A percentile compares a stretch with the other conserved stretches of the same genome.
phyloP scores from a whole-genome alignment of 2,113 vertebrate genomes.

The Cyprinus carpio region DNA sequence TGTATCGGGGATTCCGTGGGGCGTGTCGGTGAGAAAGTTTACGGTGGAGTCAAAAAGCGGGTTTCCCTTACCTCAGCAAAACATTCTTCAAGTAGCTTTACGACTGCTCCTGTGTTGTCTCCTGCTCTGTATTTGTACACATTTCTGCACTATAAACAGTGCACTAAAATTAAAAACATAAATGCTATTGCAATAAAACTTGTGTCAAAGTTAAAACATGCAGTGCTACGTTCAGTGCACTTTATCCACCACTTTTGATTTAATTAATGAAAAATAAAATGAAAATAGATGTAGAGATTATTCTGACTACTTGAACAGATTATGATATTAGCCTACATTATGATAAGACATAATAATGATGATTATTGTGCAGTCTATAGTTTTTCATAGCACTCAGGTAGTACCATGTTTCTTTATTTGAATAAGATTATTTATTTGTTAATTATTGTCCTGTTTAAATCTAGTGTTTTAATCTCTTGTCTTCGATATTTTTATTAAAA shows the following conservation, averaged over 20 bases:
- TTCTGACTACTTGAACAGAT: neutral
- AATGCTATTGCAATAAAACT: neutral
- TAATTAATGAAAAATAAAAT: neutral
- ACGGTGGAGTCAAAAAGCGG: slow-evolving; percentile 58
- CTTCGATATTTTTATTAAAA: neutral
- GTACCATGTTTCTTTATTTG: neutral
- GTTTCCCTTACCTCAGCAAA: slow-evolving; percentile 56
- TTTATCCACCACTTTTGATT: slow-evolving; percentile 47
- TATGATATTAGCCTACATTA: slow-evolving; percentile 61
- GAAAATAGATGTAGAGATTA: neutral
- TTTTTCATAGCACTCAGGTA: slow-evolving; percentile 19
- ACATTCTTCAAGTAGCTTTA: neutral
- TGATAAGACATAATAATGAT: slow-evolving; percentile 41
- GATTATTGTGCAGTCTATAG: neutral
- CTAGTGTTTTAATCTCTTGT: neutral
- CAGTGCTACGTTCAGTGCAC: neutral
- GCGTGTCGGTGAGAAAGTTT: slow-evolving; percentile 72
- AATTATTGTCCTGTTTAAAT: neutral
- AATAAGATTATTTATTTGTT: neutral
- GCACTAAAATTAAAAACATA: neutral
- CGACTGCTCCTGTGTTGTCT: neutral
- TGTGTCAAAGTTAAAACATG: neutral
- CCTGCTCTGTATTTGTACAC: neutral
- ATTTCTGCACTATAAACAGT: neutral
- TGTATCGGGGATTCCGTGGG: slow-evolving; percentile 59